Conservation (phyloP, 2,797 vertebrate species). For the Propithecus perrieri region DNA sequence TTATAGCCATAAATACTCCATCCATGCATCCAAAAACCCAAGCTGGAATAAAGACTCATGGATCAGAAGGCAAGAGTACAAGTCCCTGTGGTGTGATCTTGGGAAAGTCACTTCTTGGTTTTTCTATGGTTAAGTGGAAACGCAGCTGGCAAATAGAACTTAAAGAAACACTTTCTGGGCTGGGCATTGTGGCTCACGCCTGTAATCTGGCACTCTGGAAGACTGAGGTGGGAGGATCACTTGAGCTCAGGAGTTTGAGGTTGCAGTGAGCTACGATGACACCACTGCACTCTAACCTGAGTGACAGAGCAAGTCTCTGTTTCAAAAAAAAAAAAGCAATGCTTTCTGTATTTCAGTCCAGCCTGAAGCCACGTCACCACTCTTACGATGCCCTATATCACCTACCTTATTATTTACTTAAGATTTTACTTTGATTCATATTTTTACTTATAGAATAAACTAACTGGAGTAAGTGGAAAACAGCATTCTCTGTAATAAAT, state of each 20-base stretch:
- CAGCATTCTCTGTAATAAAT: background rate
- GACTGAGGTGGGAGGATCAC: too few relatives aligned
- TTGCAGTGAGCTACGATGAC: too few relatives aligned
- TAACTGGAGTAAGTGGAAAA: background rate
- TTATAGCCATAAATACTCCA: background rate
- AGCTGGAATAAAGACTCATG: background rate
- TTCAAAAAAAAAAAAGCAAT: background rate
- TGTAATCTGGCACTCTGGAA: too few relatives aligned
- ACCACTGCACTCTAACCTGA: too few relatives aligned
- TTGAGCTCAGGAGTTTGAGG: too few relatives aligned
- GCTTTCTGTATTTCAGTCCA: background rate
- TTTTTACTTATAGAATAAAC: background rate
- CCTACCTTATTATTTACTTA: background rate
- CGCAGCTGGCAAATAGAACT: background rate
- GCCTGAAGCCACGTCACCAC: background rate
- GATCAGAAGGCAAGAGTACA: background rate
- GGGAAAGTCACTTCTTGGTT: background rate
- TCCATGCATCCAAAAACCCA: background rate
- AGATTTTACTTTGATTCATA: background rate
- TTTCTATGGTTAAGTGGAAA: background rate
- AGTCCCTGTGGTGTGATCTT: background rate
- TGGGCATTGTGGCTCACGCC: too few relatives aligned
- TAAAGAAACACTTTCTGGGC: background rate
- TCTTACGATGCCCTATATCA: background rate
- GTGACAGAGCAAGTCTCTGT: too few relatives aligned